Evolutionary conservation across 2,888 invertebrate species (phyloP).

Genomic region (Meghimatium bilineatum): DNA sequence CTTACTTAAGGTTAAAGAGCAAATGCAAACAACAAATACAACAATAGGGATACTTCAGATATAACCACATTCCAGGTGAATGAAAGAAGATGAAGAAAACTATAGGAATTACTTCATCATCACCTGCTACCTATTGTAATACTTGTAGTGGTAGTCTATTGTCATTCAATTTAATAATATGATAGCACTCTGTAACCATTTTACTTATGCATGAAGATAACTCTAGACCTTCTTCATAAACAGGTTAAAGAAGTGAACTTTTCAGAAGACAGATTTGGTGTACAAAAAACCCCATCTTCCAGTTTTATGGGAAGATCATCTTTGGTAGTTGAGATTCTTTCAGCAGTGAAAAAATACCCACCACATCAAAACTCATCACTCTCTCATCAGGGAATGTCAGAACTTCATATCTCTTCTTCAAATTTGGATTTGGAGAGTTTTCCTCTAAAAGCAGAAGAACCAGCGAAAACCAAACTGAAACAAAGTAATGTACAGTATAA

Average conservation of each 20-base stretch:
- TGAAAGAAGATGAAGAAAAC: too few species aligned
- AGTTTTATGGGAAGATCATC: not conserved
- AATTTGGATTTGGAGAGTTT: not conserved
- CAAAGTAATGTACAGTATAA: constrained; percentile 38
- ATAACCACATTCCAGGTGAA: too few species aligned
- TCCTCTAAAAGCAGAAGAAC: not conserved
- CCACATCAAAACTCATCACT: not conserved
- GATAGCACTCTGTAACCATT: not conserved
- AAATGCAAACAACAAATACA: too few species aligned
- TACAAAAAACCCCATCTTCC: not conserved
- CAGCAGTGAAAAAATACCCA: not conserved
- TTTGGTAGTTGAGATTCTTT: constrained; percentile 28
- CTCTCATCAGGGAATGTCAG: not conserved
- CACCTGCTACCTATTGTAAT: too few species aligned
- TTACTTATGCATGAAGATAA: not conserved
- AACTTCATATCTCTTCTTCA: not conserved
- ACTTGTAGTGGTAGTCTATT: too few species aligned
- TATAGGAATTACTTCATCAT: too few species aligned
- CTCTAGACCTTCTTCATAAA: not conserved
- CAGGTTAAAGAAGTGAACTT: constrained; percentile 8
- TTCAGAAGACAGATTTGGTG: not conserved
- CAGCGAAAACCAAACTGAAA: not conserved
- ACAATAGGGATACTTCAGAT: too few species aligned
- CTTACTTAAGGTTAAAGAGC: too few species aligned
- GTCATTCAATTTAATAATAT: too few species aligned